These are phyloP conservation scores for Eira barbara DNA, from an alignment of 2,113 vertebrate genomes.

Conservation along the genomic window DNA sequence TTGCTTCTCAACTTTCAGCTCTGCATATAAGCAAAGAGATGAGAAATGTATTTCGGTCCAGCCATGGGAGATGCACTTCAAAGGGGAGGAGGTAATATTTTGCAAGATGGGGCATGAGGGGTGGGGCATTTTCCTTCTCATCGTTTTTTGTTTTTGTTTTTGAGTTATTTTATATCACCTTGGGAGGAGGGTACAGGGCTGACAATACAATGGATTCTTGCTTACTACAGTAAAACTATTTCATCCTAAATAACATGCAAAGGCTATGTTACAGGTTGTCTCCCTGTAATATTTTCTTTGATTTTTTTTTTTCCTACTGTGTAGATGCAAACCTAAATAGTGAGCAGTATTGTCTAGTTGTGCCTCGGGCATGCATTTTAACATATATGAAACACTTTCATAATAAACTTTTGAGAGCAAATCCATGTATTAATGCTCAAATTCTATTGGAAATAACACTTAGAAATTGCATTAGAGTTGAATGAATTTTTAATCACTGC, in stretches of 20 bases:
- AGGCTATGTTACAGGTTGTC: not conserved
- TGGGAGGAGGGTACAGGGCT: not conserved
- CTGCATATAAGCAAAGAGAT: not conserved
- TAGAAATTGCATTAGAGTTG: not conserved
- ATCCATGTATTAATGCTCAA: not conserved
- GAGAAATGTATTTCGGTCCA: not conserved
- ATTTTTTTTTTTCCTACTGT: not conserved
- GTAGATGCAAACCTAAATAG: not conserved
- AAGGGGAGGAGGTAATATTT: not conserved
- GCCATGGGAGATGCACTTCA: not conserved
- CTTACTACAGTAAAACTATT: not conserved
- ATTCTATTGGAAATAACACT: not conserved
- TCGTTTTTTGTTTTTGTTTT: not conserved
- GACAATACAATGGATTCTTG: not conserved
- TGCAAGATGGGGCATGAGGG: fast-evolving
- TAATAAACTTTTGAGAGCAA: not conserved
- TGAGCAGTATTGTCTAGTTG: not conserved
- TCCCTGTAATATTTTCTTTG: not conserved
- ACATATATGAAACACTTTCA: not conserved
- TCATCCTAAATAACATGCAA: not conserved
- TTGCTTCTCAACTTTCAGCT: not conserved
- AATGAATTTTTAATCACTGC: not conserved
- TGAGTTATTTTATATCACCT: not conserved
- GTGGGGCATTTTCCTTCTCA: not conserved
- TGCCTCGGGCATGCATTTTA: not conserved